Evolutionary conservation across 2,888 invertebrate species (phyloP).

Genomic region (Diarsia brunnea): DNA sequence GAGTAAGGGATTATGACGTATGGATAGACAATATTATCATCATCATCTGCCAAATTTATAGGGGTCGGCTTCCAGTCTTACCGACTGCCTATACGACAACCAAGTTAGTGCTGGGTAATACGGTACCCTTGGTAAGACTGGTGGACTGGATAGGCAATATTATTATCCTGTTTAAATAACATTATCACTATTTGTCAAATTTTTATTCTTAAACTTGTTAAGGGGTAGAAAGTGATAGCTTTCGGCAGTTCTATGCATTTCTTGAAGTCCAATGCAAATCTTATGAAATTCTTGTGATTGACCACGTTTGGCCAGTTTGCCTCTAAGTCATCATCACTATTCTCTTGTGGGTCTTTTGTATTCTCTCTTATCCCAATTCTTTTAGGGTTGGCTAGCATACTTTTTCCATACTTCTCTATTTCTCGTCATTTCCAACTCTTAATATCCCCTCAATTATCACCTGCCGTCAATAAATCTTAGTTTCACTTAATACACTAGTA

Average conservation of each 20-base stretch:
- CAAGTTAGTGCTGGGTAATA: neutral
- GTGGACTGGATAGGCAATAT: neutral
- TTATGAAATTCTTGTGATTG: conserved; percentile 2
- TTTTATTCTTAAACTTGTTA: neutral
- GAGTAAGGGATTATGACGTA: conserved; percentile 42
- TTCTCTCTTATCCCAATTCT: too few species aligned
- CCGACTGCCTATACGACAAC: too few species aligned
- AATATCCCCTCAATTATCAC: conserved; percentile 9
- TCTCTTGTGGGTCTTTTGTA: too few species aligned
- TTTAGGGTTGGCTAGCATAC: too few species aligned
- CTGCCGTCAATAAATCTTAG: conserved; percentile 27
- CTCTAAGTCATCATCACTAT: too few species aligned
- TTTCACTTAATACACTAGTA: conserved; percentile 54
- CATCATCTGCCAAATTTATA: too few species aligned
- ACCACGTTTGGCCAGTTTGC: neutral
- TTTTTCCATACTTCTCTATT: too few species aligned
- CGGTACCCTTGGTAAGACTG: neutral
- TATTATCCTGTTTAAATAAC: conserved; percentile 19
- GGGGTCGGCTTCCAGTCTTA: too few species aligned
- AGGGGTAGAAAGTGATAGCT: neutral
- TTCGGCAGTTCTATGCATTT: neutral
- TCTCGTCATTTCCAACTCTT: too few species aligned
- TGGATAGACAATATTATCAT: conserved; percentile 22
- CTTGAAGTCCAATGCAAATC: neutral
- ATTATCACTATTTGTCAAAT: neutral